A percentile compares a stretch with the other conserved stretches of the same genome.
phyloP scores from a whole-genome alignment of 2,797 vertebrate genomes.

The Menidia menidia region DNA sequence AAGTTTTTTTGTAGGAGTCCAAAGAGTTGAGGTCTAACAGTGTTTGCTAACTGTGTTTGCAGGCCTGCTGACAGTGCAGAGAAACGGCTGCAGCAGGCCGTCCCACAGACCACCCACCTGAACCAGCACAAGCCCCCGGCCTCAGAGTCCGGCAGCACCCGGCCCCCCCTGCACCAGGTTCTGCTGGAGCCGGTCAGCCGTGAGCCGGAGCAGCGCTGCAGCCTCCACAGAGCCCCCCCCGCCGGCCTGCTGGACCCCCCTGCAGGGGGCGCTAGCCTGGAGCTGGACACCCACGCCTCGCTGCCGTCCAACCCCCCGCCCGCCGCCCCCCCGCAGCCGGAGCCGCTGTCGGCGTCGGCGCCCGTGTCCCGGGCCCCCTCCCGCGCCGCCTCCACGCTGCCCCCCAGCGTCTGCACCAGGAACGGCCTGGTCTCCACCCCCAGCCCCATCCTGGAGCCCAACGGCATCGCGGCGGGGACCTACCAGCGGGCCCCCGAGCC shows the following conservation, averaged over 20 bases:
- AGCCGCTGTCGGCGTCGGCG: slow-evolving; percentile 59
- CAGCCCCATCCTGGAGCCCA: slow-evolving; percentile 87
- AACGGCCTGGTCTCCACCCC: slow-evolving; percentile 85
- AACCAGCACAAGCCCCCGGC: slow-evolving; percentile 68
- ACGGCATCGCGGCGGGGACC: slow-evolving; percentile 83
- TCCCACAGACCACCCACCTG: slow-evolving; percentile 89
- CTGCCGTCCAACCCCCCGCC: slow-evolving; percentile 57
- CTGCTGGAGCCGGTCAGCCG: slow-evolving; percentile 77
- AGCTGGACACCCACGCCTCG: slow-evolving; percentile 81
- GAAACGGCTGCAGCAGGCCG: slow-evolving; percentile 76
- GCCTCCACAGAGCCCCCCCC: slow-evolving; percentile 78
- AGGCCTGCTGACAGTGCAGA: slow-evolving; percentile 74
- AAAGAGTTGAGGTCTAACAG: neutral
- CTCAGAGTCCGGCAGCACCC: slow-evolving; percentile 63
- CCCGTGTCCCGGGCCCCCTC: slow-evolving; percentile 74
- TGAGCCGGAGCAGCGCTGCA: slow-evolving; percentile 70
- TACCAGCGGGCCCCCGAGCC: slow-evolving; percentile 83
- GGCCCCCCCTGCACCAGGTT: slow-evolving; percentile 72
- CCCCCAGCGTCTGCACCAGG: slow-evolving; percentile 79
- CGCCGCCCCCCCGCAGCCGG: neutral
- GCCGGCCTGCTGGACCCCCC: slow-evolving; percentile 41
- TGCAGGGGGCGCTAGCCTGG: slow-evolving; percentile 42
- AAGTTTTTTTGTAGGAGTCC: no score
- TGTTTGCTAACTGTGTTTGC: slow-evolving; percentile 21
- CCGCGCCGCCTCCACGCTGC: slow-evolving; percentile 65